Evolutionary conservation across 2,797 vertebrate species (phyloP).

Genomic region (Danio aesculapii): DNA sequence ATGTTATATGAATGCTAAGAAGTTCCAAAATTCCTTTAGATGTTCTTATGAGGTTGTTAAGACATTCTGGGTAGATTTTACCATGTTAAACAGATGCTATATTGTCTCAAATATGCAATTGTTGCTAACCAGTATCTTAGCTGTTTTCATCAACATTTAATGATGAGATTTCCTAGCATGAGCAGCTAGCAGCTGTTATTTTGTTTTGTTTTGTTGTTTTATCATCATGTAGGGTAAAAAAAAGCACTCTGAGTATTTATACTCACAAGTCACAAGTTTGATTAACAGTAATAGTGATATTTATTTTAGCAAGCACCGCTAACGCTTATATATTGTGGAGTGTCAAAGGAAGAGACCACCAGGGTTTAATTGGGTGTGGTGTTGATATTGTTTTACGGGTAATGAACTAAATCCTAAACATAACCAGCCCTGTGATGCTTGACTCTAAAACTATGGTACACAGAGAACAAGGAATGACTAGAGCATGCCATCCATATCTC

Average conservation of each 20-base stretch:
- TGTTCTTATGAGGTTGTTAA: not conserved
- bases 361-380: conserved; percentile 44
- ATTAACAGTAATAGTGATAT: not conserved
- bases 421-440: not conserved
- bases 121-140: no score
- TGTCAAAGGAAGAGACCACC: conserved; percentile 45
- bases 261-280: not conserved
- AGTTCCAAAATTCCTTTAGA: not conserved
- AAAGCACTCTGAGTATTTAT: not conserved
- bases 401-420: conserved; percentile 40
- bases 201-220: not conserved
- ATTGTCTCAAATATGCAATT: no score
- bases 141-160: no score
- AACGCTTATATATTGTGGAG: conserved; percentile 33
- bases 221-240: not conserved
- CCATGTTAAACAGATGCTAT: not conserved
- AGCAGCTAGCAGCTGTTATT: not conserved
- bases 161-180: no score
- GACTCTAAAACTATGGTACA: not conserved
- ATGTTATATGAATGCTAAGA: not conserved
- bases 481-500: conserved; percentile 10
- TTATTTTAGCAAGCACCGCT: conserved; percentile 5
- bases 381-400: conserved; percentile 26
- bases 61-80: not conserved
- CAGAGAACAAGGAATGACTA: not conserved